Percentiles rank a stretch among this genome's conserved stretches.
phyloP scores from a whole-genome alignment of 1,140 invertebrate species.

The Drosophila serrata region DNA sequence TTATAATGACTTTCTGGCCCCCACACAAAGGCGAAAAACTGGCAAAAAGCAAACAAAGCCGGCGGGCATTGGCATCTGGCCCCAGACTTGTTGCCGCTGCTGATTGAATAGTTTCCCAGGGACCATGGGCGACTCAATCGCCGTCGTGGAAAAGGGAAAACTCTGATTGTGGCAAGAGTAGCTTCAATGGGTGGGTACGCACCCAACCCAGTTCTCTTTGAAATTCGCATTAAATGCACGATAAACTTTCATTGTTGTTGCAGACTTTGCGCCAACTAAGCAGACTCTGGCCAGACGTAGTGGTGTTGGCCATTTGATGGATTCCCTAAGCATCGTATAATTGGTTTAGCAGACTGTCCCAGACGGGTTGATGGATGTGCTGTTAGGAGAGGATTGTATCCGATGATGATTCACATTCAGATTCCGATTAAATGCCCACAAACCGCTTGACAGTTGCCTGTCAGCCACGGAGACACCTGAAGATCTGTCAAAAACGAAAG shows the following conservation, averaged over 20 bases:
- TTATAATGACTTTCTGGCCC: constrained; percentile 52
- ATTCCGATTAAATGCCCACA: constrained; percentile 43
- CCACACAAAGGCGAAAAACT: constrained; percentile 49
- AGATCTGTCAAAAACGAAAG: constrained; percentile 27
- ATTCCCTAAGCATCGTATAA: constrained; percentile 47
- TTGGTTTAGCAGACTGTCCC: constrained; percentile 37
- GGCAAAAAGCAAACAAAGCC: constrained; percentile 73
- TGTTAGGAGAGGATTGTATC: background rate
- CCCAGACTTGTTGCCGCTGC: constrained; percentile 40
- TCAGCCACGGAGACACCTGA: constrained; percentile 37
- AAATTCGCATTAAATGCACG: constrained; percentile 62
- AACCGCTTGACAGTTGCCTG: constrained; percentile 47
- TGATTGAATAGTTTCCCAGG: constrained; percentile 34
- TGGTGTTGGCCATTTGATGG: constrained; percentile 47
- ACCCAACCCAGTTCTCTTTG: constrained; percentile 19
- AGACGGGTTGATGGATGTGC: constrained; percentile 39
- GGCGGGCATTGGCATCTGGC: constrained; percentile 71
- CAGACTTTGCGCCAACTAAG: constrained; percentile 12
- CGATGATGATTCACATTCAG: constrained; percentile 16
- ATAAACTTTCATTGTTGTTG: constrained; percentile 71
- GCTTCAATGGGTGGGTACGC: constrained; percentile 47
- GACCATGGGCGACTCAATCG: constrained; percentile 6
- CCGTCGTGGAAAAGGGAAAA: background rate
- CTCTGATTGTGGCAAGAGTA: background rate
- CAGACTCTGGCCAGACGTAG: constrained; percentile 31